Evolutionary conservation across 1,140 invertebrate species (phyloP), one percentile per base, ranked within the genome.

Genomic region (Eurosta solidaginis): DNA sequence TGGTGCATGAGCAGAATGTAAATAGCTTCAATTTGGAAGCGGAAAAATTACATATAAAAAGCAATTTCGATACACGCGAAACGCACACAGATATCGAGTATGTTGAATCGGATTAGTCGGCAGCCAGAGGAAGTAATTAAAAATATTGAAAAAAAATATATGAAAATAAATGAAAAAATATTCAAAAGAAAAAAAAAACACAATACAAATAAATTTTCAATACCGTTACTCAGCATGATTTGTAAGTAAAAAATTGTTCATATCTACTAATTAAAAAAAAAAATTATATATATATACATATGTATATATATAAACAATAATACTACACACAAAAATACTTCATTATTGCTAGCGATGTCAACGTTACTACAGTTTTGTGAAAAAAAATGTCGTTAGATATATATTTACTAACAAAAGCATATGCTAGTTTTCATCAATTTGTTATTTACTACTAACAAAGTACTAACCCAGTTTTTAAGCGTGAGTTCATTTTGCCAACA

Each of bases 61-160:
- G 88, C 74, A 80, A 81, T 74, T 82, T 85, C 75, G 83, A 84
- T 25, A 82, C 80, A 80, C 78, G 79, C 75, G 88, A 89, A 77
- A 82, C 81, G 14, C 78, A 83, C 49, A 91, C 90, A 27, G 91
- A 91, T 81, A 81, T 89, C 59, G 90, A 91, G 81, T 90, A 90
- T 81, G 81, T 90, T 36, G 88, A 88, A 59, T 85, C 83, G 22
- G 85, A 87, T 78, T 85, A 86, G 75, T 85, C 85, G 52, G 82
- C 81, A 17, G 83, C 85, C 40, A 80, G 81, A 80, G 85, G 82
- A 78, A 81, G 82, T 82, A 86, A 86, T 76, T 86, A 85, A 83
- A 27, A 27, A 6, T 6, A 33, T 14, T 77, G 76, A 81, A 22
- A 76, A 73, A 33, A 45, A 33, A 77, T 49, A 47, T 40, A 68